These are phyloP conservation scores for Poeciliopsis occidentalis DNA, from an alignment of 2,113 vertebrate species.

Conservation along the genomic window DNA sequence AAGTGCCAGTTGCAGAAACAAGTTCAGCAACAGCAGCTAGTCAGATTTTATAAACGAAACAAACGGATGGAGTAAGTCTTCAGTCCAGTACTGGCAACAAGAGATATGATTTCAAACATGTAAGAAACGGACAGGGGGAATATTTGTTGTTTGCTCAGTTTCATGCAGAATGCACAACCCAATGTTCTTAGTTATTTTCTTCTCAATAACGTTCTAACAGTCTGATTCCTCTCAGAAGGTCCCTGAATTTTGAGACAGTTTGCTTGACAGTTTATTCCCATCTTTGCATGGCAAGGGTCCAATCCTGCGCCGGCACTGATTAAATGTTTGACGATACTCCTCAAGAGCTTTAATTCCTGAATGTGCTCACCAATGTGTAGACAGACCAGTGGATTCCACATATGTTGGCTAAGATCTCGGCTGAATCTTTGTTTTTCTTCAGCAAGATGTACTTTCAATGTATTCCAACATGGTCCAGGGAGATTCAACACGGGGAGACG, in stretches of 20 bases:
- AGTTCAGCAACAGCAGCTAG: slow-evolving; percentile 31
- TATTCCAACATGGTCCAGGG: neutral
- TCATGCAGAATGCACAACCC: slow-evolving; percentile 29
- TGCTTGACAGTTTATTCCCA: slow-evolving; percentile 4
- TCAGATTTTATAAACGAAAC: neutral
- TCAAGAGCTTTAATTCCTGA: slow-evolving; percentile 20
- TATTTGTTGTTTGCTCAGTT: slow-evolving; percentile 21
- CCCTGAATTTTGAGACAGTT: slow-evolving; percentile 51
- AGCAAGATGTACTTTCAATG: neutral
- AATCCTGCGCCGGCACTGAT: slow-evolving; percentile 5
- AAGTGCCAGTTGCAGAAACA: slow-evolving; percentile 57
- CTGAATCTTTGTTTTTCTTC: slow-evolving; percentile 24
- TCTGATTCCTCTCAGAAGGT: slow-evolving; percentile 2
- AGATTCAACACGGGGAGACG: neutral
- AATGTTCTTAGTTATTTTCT: slow-evolving; percentile 19
- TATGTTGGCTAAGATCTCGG: slow-evolving; percentile 33
- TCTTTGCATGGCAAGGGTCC: neutral
- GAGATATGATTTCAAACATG: slow-evolving; percentile 17
- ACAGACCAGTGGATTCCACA: slow-evolving; percentile 30
- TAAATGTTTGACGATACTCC: slow-evolving; percentile 10
- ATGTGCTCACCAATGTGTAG: slow-evolving; percentile 8
- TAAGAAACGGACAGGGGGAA: neutral
- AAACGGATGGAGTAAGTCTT: slow-evolving; percentile 25
- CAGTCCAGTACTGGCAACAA: slow-evolving; percentile 22
- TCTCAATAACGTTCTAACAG: neutral